Percentiles rank a stretch among this genome's conserved stretches.
phyloP scores from a whole-genome alignment of 2,113 vertebrate species.

The Pyrgilauda ruficollis region DNA sequence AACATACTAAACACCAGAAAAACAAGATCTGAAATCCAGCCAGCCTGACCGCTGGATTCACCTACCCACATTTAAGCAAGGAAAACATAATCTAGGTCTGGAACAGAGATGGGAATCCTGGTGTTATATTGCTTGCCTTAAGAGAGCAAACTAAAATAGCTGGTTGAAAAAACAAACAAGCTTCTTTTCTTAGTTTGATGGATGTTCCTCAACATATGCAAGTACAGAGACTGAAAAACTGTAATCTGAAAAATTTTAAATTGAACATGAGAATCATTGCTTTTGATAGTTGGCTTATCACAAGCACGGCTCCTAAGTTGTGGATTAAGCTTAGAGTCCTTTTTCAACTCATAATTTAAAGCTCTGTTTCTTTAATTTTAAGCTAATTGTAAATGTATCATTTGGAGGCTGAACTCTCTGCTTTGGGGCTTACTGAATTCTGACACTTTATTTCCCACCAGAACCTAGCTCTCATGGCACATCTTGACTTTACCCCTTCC shows the following conservation, averaged over 20 bases:
- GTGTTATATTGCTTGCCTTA: not conserved
- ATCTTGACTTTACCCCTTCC: not conserved
- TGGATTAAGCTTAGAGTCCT: not conserved
- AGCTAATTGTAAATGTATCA: not conserved
- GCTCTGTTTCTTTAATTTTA: not conserved
- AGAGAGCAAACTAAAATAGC: not conserved
- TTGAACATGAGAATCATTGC: not conserved
- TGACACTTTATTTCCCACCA: not conserved
- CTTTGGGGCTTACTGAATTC: not conserved
- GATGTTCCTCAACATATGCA: not conserved
- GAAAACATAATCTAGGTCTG: not conserved
- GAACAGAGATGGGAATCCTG: not conserved
- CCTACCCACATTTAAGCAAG: not conserved
- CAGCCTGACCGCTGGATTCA: not conserved
- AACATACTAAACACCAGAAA: not conserved
- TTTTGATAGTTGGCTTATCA: not conserved
- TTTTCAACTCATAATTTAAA: not conserved
- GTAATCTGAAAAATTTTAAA: not conserved
- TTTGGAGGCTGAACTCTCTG: not conserved
- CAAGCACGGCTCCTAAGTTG: not conserved
- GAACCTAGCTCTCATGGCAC: not conserved
- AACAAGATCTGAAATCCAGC: not conserved
- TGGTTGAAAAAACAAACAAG: not conserved
- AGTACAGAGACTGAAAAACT: not conserved
- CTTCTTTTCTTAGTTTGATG: not conserved